These are phyloP conservation scores for Brachymystax lenok DNA, from an alignment of 2,797 vertebrate species.

Conservation along the genomic window DNA sequence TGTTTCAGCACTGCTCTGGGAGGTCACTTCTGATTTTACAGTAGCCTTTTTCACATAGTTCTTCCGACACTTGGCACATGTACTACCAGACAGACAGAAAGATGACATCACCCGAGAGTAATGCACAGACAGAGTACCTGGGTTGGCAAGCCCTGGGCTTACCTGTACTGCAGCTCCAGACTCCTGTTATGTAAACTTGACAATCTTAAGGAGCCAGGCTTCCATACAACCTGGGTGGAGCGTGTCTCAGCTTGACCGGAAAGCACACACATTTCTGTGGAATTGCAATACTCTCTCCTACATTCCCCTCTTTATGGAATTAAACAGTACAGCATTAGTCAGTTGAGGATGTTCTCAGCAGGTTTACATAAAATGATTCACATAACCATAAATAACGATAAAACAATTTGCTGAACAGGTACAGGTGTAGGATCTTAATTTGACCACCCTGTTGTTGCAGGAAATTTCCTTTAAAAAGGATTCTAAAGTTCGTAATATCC, in stretches of 20 bases:
- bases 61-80: background rate
- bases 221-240: background rate
- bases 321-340: background rate
- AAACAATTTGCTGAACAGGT: background rate
- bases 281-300: background rate
- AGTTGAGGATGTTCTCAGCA: constrained; percentile 2
- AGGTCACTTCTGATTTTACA: background rate
- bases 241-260: no score
- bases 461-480: no score
- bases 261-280: background rate
- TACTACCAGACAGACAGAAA: background rate
- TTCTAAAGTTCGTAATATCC: no score
- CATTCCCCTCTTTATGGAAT: no score
- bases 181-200: background rate
- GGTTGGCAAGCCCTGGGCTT: background rate
- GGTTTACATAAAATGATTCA: background rate
- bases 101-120: constrained; percentile 1
- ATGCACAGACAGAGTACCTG: background rate
- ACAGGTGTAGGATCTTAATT: no score
- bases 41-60: background rate
- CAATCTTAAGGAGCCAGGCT: background rate
- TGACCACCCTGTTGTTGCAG: no score
- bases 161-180: background rate
- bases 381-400: background rate
- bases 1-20: background rate